phyloP scores from a whole-genome alignment of 1,140 invertebrate species.

The Procambarus clarkii region DNA sequence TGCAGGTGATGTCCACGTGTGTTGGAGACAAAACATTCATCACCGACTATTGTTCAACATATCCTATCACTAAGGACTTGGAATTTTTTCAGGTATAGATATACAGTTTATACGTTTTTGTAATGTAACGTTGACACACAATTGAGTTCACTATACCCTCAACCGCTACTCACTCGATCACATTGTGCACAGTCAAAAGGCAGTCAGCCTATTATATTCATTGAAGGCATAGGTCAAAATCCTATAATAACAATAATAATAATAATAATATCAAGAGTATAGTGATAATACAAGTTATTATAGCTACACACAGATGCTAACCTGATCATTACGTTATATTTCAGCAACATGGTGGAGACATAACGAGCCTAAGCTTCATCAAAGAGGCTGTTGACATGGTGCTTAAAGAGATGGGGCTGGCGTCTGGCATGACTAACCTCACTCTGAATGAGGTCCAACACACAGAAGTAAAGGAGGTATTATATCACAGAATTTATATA shows the following conservation, averaged over 20 bases:
- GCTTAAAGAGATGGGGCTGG: constrained; percentile 24
- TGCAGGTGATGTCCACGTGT: constrained; percentile 59
- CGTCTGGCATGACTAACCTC: background rate
- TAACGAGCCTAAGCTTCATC: constrained; percentile 45
- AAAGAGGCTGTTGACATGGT: constrained; percentile 38
- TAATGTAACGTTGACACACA: no score
- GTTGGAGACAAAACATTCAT: constrained; percentile 66
- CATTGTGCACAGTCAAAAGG: no score
- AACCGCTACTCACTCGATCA: no score
- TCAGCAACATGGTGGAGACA: constrained; percentile 43
- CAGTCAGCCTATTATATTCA: no score
- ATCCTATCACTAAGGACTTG: constrained; percentile 48
- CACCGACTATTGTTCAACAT: constrained; percentile 62
- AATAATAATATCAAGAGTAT: no score
- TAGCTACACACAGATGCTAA: no score
- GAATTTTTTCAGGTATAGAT: constrained; percentile 2
- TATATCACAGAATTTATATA: background rate
- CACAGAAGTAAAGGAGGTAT: background rate
- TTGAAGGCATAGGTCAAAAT: no score
- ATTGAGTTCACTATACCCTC: no score
- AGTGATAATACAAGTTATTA: no score
- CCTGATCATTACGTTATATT: background rate
- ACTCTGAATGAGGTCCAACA: background rate
- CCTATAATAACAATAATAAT: no score
- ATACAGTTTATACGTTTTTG: background rate